phyloP scores from a whole-genome alignment of 2,113 vertebrate species.

The Stigmatopora argus region DNA sequence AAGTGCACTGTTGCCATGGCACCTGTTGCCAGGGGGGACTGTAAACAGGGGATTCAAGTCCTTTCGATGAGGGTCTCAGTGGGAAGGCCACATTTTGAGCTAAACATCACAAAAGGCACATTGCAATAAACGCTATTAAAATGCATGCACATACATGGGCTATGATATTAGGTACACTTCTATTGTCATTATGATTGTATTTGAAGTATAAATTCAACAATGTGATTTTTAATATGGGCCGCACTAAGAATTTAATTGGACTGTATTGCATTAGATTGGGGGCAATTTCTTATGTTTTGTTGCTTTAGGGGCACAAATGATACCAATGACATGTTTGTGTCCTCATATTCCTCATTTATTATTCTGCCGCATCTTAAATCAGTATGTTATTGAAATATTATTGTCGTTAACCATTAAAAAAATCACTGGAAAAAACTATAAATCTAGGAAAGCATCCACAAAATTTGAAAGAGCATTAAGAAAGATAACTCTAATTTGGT shows the following conservation, averaged over 20 bases:
- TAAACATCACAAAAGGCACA: slow-evolving; percentile 20
- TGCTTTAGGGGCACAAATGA: too few relatives aligned
- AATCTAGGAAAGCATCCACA: too few relatives aligned
- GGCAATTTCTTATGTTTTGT: too few relatives aligned
- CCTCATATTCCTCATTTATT: background rate
- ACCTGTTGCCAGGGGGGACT: slow-evolving; percentile 69
- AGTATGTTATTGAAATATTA: too few relatives aligned
- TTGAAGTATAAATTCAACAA: background rate
- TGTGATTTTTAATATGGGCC: background rate
- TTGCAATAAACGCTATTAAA: background rate
- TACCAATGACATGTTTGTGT: background rate
- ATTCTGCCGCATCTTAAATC: background rate
- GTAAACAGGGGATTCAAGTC: slow-evolving; percentile 68
- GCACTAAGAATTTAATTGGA: background rate
- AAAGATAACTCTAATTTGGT: too few relatives aligned
- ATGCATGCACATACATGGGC: background rate
- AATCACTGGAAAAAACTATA: too few relatives aligned
- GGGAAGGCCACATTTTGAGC: slow-evolving; percentile 29
- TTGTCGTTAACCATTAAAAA: too few relatives aligned
- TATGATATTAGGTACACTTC: background rate
- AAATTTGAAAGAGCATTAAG: too few relatives aligned
- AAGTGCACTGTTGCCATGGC: slow-evolving; percentile 66
- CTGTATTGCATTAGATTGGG: background rate
- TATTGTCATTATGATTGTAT: background rate
- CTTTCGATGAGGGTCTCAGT: slow-evolving; percentile 26